Evolutionary conservation across 2,797 vertebrate genomes (phyloP), one percentile per base, ranked within the genome.

Genomic region (Pipistrellus nathusii): DNA sequence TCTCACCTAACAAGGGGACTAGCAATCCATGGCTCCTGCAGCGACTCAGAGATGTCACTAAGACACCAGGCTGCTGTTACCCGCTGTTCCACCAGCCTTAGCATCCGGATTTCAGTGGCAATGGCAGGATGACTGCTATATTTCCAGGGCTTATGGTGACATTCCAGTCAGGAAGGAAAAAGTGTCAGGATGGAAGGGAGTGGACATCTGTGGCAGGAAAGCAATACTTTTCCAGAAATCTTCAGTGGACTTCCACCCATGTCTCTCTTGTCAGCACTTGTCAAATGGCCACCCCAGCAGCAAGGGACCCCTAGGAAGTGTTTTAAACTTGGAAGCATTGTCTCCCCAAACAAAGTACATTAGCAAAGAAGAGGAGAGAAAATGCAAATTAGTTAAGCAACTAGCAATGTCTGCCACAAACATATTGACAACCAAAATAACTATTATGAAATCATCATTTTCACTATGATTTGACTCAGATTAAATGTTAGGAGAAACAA

Each of bases 401-500:
- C n/a, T n/a, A 83, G 25, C 85, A 80, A 18, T 14, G 9, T 53
- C 30, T 73, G 25, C 41, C 83, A 71, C 51, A 51, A 68, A 48
- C 30, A 5, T 38, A 1, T 10, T 72, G 48, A 64, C 82, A 91
- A 86, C 0, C 13, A 53, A 93, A 75, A 23, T 84, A 59, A 69
- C 76, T 75, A 27, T 21, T 20, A 57, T 9, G 17, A 44, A 81
- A 89, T 57, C 62, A 69, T 38, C 21, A 66, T 32, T 85, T 87
- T 73, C 41, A 59, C 44, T 44, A n/a, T 21, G 32, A 51, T 81
- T 73, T 94, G 51, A 75, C 15, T 64, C 76, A 48, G 38, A 44
- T 30, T 77, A 86, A 80, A 81, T 88, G 27, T 44, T 89, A 81
- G 15, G 48, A 93, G 48, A 51, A 91, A 59, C 89, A 81, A 20